A percentile compares a stretch with the other conserved stretches of the same genome.
phyloP scores from a whole-genome alignment of 2,888 invertebrate species.

The Noctua pronuba region DNA sequence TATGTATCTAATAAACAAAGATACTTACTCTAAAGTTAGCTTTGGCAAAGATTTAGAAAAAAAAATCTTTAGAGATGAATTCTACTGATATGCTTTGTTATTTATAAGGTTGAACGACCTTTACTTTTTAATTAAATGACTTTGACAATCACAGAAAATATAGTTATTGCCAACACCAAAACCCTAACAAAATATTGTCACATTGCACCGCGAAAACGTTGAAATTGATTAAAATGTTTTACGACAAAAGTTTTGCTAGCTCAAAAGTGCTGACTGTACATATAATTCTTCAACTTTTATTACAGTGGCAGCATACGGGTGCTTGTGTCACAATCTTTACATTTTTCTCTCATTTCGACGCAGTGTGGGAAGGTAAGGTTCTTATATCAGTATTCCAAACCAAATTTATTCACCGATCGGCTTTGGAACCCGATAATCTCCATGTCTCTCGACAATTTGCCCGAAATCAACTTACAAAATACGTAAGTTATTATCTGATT shows the following conservation, averaged over 20 bases:
- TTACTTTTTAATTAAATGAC: not conserved
- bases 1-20: conserved; percentile 58
- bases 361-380: conserved; percentile 68
- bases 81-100: not conserved
- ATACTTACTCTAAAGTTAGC: conserved; percentile 19
- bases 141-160: not conserved
- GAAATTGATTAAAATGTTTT: conserved; percentile 58
- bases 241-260: conserved; percentile 37
- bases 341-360: conserved; percentile 59
- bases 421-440: conserved; percentile 78
- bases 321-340: conserved; percentile 57
- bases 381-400: conserved; percentile 69
- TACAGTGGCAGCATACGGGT: conserved; percentile 59
- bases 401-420: conserved; percentile 74
- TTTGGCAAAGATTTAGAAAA: not conserved
- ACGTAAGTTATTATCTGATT: conserved; percentile 83
- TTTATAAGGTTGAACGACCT: not conserved
- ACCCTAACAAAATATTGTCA: conserved; percentile 31
- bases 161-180: not conserved
- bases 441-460: conserved; percentile 74
- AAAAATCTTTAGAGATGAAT: not conserved
- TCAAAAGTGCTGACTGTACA: conserved; percentile 61
- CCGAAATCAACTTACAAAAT: conserved; percentile 81
- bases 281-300: conserved; percentile 59
- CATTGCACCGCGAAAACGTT: conserved; percentile 34